A percentile compares a stretch with the other conserved stretches of the same genome.
Conservation (phyloP, 2,797 vertebrate species). For the Ceryle rudis region DNA sequence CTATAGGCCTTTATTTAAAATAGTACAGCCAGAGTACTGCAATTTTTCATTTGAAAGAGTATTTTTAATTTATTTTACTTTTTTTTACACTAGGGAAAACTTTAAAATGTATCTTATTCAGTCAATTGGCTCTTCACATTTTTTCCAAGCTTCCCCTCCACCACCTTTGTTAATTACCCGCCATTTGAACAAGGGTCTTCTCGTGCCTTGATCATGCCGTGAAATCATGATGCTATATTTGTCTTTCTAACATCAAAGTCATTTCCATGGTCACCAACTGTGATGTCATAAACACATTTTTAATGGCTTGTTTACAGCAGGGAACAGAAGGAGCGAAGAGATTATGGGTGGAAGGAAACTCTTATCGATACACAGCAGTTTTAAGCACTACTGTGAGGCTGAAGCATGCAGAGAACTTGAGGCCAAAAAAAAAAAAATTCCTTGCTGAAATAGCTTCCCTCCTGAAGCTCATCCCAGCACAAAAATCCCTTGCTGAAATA, state of each 20-base stretch:
- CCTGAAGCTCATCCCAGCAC: neutral
- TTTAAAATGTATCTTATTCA: conserved; percentile 30
- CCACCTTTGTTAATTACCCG: conserved; percentile 44
- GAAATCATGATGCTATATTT: conserved; percentile 64
- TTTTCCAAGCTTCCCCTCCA: conserved; percentile 20
- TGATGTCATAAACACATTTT: conserved; percentile 75
- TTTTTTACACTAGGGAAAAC: neutral
- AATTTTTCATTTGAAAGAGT: conserved; percentile 2
- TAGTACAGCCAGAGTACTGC: neutral
- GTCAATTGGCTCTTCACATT: neutral
- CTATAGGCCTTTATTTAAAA: conserved; percentile 18
- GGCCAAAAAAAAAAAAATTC: neutral
- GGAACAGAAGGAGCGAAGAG: conserved; percentile 64
- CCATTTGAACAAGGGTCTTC: conserved; percentile 56
- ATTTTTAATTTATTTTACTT: neutral
- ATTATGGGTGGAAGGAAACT: conserved; percentile 56
- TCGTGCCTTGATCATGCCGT: conserved; percentile 53
- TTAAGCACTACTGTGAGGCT: conserved; percentile 33
- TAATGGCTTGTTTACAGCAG: conserved; percentile 67
- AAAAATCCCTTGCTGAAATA: neutral
- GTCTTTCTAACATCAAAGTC: conserved; percentile 72
- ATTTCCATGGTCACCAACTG: conserved; percentile 72
- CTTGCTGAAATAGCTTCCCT: neutral
- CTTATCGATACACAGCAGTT: conserved; percentile 64
- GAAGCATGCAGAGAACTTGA: neutral